Evolutionary conservation across 2,888 invertebrate genomes (phyloP).

Genomic region (Poecilobothrus nobilitatus): DNA sequence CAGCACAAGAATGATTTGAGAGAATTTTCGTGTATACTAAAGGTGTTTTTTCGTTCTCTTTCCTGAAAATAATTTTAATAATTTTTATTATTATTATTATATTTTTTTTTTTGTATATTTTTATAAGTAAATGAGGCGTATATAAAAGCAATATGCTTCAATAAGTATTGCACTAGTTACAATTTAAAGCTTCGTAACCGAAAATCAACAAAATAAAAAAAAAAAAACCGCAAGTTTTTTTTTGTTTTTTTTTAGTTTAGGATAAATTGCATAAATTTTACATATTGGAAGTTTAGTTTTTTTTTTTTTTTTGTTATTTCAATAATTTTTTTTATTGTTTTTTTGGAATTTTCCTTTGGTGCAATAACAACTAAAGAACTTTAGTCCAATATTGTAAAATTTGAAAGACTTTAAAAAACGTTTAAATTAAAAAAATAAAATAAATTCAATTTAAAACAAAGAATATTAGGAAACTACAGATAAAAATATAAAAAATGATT

Average conservation of each 20-base stretch:
- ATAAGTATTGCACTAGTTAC: slow-evolving; percentile 6
- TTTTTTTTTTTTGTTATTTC: background rate
- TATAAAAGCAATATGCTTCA: slow-evolving; percentile 3
- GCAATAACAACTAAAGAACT: background rate
- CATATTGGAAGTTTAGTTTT: slow-evolving; percentile 1
- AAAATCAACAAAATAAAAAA: background rate
- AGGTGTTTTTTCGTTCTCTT: background rate
- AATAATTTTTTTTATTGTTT: background rate
- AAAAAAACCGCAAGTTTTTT: background rate
- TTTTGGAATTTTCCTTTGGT: background rate
- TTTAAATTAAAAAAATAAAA: background rate
- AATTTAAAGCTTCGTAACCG: background rate
- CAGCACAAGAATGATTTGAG: background rate
- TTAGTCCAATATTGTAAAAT: background rate
- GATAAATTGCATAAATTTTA: background rate
- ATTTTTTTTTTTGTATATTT: background rate
- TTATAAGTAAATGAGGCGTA: background rate
- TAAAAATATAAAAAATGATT: background rate
- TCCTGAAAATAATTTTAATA: background rate
- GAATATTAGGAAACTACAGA: background rate
- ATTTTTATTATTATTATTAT: too few relatives aligned
- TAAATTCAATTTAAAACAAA: background rate
- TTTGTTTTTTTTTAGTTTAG: background rate
- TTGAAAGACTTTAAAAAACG: background rate
- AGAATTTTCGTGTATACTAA: background rate